Conservation (phyloP, 2,113 vertebrate species). For the Rhabdomys dilectus region DNA sequence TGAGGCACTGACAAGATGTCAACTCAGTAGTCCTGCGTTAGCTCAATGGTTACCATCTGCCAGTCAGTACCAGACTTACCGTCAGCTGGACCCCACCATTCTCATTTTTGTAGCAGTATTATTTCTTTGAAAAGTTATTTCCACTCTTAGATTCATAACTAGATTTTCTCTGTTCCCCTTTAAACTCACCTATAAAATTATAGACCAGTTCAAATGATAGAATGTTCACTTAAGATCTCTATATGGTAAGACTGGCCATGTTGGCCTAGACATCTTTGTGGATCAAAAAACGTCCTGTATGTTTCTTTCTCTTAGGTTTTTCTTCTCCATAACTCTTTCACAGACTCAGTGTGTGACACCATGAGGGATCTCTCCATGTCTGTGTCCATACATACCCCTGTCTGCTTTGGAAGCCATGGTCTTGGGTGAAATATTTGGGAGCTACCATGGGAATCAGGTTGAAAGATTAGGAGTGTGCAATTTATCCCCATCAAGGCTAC, state of each 20-base stretch:
- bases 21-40: not conserved
- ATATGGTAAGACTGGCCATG: not conserved
- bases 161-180: not conserved
- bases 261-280: not conserved
- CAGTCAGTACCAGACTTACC: not conserved
- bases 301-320: not conserved
- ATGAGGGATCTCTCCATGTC: not conserved
- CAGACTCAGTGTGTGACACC: not conserved
- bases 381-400: not conserved
- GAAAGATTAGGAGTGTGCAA: conserved; percentile 21
- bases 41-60: not conserved
- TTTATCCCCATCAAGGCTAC: conserved; percentile 52
- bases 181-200: not conserved
- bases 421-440: not conserved
- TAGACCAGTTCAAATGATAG: not conserved
- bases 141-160: not conserved
- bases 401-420: not conserved
- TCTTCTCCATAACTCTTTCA: not conserved
- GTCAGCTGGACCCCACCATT: not conserved
- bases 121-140: not conserved
- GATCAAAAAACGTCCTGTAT: not conserved
- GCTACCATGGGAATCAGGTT: not conserved
- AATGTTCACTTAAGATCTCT: not conserved
- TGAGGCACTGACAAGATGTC: not conserved
- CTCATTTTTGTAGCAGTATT: not conserved